These are phyloP conservation scores for Zosterops hypoxanthus DNA, from an alignment of 2,113 vertebrate genomes.

Conservation along the genomic window DNA sequence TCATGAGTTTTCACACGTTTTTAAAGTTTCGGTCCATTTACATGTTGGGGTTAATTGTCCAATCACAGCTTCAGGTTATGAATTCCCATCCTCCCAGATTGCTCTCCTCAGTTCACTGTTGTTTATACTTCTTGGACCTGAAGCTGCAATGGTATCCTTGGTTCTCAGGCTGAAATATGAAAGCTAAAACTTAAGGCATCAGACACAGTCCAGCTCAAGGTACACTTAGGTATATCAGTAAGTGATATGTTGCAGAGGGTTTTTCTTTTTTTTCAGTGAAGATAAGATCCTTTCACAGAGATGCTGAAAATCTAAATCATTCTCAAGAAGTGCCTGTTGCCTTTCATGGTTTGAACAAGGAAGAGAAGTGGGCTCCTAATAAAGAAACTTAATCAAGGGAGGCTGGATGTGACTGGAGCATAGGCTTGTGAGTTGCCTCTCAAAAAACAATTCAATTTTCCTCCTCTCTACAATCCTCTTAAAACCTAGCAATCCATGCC, in stretches of 20 bases:
- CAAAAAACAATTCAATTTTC: background rate
- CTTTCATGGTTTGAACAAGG: background rate
- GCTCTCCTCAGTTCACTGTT: background rate
- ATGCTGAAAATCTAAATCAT: background rate
- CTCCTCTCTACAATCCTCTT: background rate
- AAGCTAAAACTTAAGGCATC: background rate
- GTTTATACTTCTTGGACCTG: background rate
- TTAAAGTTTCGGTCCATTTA: background rate
- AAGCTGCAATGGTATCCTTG: background rate
- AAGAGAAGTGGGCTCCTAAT: background rate
- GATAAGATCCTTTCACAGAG: background rate
- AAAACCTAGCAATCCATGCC: background rate
- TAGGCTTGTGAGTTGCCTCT: background rate
- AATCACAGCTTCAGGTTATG: background rate
- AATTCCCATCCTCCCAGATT: background rate
- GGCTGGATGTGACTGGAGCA: background rate
- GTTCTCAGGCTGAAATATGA: background rate
- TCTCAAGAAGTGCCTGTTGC: accelerated
- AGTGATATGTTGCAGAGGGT: background rate
- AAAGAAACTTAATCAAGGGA: background rate
- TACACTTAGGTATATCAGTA: background rate
- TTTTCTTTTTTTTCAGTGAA: background rate
- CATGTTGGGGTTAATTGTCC: background rate
- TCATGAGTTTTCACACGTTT: background rate
- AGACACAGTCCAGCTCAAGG: background rate